Base-by-base conservation (phyloP, 2,113 vertebrate species). In the Miniopterus natalensis region DNA sequence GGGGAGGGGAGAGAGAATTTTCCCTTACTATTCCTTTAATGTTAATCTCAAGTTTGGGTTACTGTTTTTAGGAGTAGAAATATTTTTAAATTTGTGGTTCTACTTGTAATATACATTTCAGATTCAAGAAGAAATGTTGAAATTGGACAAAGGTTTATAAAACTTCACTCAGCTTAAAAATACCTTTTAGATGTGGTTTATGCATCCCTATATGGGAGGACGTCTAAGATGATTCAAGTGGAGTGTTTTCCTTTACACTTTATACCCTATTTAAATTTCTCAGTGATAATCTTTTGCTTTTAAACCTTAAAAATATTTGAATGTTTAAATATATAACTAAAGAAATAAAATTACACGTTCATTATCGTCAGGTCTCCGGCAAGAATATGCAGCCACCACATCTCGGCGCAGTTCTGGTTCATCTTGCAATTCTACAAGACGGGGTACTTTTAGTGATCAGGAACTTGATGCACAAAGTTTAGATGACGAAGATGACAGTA, bases 351-450 rank as follows among this genome's bases (percentile, higher is more conserved):
- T 86, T 95, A 92, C 53, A 68, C n/a, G 63, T 94, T 97, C 63
- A 40, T 85, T 95, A 55, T 98, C 95, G 25, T 85, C 96, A 99
- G 99, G 99, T 98, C 98, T 99, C 89, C 98, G 99, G 73, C 99
- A 99, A 95, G 99, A 99, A 92, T 99, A 99, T 0, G 99, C 99
- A 49, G 99, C 99, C 0, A 99, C 99, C 6, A 99, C 99, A 0
- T 99, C 99, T 71, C 98, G 99, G 0, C 99, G 99, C 70, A 99
- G 99, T 98, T 99, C 99, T 1, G 99, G 99, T 66, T 99, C 99
- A 2, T 99, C 99, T 15, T 99, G 99, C 95, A 99, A 99, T 97
- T 99, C 99, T 0, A 98, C 99, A 79, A 98, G 99, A 55, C 99
- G 99, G 92, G 99, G 99, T 97, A 99, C 99, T 0, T 99, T 99